A percentile compares a stretch with the other conserved stretches of the same genome.
These are phyloP conservation scores for Microctonus aethiopoides DNA, from an alignment of 2,888 invertebrate genomes.

Conservation along the genomic window DNA sequence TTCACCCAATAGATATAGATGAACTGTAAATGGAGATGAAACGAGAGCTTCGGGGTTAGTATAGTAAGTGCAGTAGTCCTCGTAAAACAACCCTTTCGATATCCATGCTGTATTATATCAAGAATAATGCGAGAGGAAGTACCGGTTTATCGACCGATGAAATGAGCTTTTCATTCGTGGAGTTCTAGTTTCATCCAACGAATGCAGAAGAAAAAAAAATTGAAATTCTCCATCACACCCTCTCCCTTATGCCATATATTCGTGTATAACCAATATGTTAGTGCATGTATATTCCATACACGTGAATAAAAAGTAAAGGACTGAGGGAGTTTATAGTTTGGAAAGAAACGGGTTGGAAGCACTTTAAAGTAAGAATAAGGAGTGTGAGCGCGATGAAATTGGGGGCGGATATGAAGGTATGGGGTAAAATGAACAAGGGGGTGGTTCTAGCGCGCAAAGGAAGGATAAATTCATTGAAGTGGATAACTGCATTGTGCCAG, in stretches of 20 bases:
- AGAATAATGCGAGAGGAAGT: constrained; percentile 5
- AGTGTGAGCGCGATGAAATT: constrained; percentile 12
- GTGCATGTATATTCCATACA: constrained; percentile 18
- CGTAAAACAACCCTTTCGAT: constrained; percentile 52
- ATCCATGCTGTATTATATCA: constrained; percentile 39
- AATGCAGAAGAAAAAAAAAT: constrained; percentile 29
- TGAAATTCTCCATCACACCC: constrained; percentile 24
- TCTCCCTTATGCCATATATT: background rate
- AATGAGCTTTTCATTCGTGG: constrained; percentile 30
- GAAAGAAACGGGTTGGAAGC: constrained; percentile 16
- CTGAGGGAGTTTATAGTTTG: constrained; percentile 33
- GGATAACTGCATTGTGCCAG: constrained; percentile 65
- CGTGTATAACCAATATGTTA: background rate
- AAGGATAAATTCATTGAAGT: constrained; percentile 61
- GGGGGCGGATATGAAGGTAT: background rate
- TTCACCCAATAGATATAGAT: constrained; percentile 15
- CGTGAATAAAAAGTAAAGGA: background rate
- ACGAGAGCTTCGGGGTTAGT: background rate
- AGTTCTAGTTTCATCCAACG: constrained; percentile 27
- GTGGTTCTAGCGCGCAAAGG: constrained; percentile 18
- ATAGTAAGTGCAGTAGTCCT: constrained; percentile 14
- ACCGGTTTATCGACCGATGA: constrained; percentile 36
- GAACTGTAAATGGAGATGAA: background rate
- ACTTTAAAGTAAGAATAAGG: constrained; percentile 22
- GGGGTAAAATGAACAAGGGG: constrained; percentile 1